These are phyloP conservation scores for Columba livia DNA, from an alignment of 2,113 vertebrate species.

Conservation along the genomic window DNA sequence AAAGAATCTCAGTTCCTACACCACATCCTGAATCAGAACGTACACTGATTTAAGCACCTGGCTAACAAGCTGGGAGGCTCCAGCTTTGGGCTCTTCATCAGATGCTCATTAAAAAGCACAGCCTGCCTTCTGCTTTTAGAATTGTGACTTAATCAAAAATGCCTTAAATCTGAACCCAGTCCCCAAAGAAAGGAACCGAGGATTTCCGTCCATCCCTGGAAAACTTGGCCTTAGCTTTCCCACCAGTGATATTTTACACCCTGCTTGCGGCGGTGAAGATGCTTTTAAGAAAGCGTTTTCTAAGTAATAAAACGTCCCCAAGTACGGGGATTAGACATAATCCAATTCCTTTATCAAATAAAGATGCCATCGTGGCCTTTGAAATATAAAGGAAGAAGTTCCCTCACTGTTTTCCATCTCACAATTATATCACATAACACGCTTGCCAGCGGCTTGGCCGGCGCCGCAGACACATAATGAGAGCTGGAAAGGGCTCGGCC, in stretches of 20 bases:
- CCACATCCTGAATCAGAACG: not conserved
- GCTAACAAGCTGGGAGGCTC: not conserved
- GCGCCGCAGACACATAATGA: not conserved
- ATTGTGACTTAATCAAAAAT: not conserved
- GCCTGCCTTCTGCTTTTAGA: not conserved
- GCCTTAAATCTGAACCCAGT: not conserved
- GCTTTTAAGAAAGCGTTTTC: conserved; percentile 9
- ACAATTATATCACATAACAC: conserved; percentile 13
- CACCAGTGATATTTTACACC: accelerated
- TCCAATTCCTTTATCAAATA: conserved; percentile 65
- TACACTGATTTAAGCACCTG: not conserved
- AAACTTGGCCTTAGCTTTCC: not conserved
- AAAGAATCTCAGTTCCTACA: conserved; percentile 28
- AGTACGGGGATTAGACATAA: conserved; percentile 44
- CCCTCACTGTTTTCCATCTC: conserved; percentile 1
- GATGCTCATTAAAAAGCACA: not conserved
- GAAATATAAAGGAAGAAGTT: conserved; percentile 20
- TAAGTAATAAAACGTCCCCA: conserved; percentile 46
- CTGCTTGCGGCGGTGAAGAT: accelerated
- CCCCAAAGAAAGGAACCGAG: not conserved
- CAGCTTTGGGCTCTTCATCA: not conserved
- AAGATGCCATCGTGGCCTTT: conserved; percentile 55
- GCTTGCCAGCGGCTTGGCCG: not conserved
- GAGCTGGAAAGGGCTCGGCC: conserved; percentile 17
- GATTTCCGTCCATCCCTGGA: not conserved